Percentiles rank a stretch among this genome's conserved stretches.
phyloP scores from a whole-genome alignment of 2,113 vertebrate genomes.

The Craseonycteris thonglongyai region DNA sequence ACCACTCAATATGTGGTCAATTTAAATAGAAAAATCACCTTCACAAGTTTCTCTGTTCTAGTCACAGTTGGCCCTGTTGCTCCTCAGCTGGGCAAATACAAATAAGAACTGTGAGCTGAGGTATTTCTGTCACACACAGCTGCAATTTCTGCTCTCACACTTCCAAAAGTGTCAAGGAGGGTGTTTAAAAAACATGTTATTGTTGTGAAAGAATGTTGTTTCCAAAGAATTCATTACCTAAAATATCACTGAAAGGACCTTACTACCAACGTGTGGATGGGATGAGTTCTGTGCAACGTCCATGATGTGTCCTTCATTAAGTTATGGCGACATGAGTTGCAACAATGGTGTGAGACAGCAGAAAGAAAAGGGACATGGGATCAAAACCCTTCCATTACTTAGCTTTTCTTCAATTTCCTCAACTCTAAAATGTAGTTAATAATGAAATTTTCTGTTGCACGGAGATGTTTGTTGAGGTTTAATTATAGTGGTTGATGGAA shows the following conservation, averaged over 20 bases:
- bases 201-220: slow-evolving; percentile 11
- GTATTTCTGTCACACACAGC: slow-evolving; percentile 44
- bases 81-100: slow-evolving; percentile 21
- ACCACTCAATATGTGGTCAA: background rate
- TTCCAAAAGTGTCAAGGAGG: background rate
- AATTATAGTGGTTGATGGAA: background rate
- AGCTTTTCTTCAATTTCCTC: background rate
- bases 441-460: background rate
- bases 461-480: background rate
- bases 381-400: background rate
- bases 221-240: background rate
- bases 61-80: slow-evolving; percentile 15
- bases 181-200: background rate
- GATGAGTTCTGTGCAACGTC: background rate
- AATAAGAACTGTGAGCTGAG: background rate
- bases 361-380: background rate
- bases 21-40: background rate
- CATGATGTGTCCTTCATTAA: background rate
- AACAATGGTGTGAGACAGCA: background rate
- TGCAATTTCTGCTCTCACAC: slow-evolving; percentile 3
- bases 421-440: background rate
- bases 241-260: background rate
- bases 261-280: background rate
- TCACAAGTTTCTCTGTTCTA: background rate
- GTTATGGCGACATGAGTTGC: background rate